These are phyloP conservation scores for Simalia tracyae DNA, from an alignment of 2,797 vertebrate species.

Conservation along the genomic window DNA sequence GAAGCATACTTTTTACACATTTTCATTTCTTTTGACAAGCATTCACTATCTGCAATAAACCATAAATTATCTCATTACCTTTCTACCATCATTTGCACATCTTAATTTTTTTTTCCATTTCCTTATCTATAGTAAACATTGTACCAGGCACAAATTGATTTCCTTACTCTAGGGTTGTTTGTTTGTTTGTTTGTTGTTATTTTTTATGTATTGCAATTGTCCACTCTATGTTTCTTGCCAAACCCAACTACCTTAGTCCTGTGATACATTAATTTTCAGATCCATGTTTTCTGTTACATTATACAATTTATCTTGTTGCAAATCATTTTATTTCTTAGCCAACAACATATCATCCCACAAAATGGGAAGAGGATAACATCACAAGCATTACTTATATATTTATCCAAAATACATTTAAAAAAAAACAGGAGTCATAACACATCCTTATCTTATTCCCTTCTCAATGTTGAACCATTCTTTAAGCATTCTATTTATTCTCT, in stretches of 20 bases:
- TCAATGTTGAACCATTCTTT: background rate
- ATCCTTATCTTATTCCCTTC: background rate
- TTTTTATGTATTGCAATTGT: background rate
- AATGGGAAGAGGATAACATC: background rate
- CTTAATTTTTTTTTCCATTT: background rate
- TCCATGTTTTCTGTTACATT: background rate
- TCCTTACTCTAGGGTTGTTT: background rate
- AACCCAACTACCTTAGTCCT: background rate
- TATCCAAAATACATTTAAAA: background rate
- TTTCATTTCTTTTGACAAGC: background rate
- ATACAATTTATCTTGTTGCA: background rate
- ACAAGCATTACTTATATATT: background rate
- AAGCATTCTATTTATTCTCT: background rate
- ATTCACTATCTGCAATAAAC: background rate
- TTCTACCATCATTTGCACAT: background rate
- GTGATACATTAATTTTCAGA: background rate
- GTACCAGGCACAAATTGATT: background rate
- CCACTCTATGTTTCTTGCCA: background rate
- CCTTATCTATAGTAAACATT: background rate
- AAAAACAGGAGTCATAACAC: background rate
- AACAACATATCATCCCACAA: background rate
- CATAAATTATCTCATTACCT: background rate
- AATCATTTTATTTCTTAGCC: background rate
- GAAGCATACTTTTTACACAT: background rate
- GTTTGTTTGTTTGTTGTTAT: background rate